phyloP scores from a whole-genome alignment of 2,113 vertebrate genomes.

The Atherinomorus stipes region DNA sequence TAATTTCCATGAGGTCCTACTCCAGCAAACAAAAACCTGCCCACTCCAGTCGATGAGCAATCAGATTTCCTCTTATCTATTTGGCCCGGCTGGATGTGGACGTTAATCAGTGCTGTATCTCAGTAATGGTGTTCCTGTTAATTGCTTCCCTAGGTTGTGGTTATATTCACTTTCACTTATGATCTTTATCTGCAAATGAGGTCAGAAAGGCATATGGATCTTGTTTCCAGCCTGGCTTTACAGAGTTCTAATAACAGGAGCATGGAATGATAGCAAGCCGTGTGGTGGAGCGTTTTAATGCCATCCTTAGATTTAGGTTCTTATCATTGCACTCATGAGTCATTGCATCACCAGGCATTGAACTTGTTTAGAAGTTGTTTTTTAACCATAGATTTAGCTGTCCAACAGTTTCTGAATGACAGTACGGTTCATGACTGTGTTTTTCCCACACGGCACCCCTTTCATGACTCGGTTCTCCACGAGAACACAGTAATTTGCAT shows the following conservation, averaged over 20 bases:
- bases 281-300: constrained; percentile 34
- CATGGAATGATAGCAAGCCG: constrained; percentile 1
- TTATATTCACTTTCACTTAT: constrained; percentile 56
- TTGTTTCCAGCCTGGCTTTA: constrained; percentile 41
- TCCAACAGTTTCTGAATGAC: not conserved
- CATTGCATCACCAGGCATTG: constrained; percentile 19
- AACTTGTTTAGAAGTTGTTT: constrained; percentile 5
- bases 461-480: constrained; percentile 38
- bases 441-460: not conserved
- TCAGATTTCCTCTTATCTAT: constrained; percentile 69
- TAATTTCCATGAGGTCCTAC: constrained; percentile 28
- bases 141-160: constrained; percentile 64
- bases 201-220: constrained; percentile 65
- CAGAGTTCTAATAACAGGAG: constrained; percentile 12
- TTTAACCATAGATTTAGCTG: constrained; percentile 8
- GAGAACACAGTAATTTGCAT: constrained; percentile 59
- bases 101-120: constrained; percentile 69
- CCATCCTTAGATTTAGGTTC: constrained; percentile 33
- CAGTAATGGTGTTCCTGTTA: constrained; percentile 68
- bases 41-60: constrained; percentile 68
- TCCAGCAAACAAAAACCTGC: constrained; percentile 52
- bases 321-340: constrained; percentile 31
- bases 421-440: not conserved
- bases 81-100: constrained; percentile 49
- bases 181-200: constrained; percentile 76